Base-by-base conservation (phyloP, 2,888 invertebrate genomes). In the Chrysodeixis includens region DNA sequence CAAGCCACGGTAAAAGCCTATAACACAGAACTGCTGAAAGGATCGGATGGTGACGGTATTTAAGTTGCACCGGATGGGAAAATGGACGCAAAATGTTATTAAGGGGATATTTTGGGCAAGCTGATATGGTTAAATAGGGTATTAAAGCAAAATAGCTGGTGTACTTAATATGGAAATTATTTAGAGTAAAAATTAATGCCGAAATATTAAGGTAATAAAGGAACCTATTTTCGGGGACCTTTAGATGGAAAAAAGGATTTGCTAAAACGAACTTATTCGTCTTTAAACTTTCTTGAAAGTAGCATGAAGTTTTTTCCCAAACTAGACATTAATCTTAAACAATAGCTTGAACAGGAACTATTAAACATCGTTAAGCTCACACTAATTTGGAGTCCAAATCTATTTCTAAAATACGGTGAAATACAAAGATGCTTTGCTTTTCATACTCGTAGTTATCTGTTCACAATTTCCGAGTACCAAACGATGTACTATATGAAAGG, bases 401-500 rank as follows among this genome's bases (percentile, higher is more conserved):
- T 9, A 9, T 12, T 10, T 0, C 12, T 35, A 35, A 1, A 10
- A 35, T 10, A 35, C 12, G 12, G 35, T 2, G 35, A 71, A 44
- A 54, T 30, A 52, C 55, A 59, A 65, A 74, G 63, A 64, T 54
- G 65, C 66, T 56, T 68, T 54, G 64, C 77, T 74, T 66, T 67
- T 30, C 52, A 35, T 56, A n/a, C n/a, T n/a, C n/a, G n/a, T n/a
- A 49, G 52, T 30, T 64, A 65, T 67, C 59, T 57, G 55, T 40
- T 14, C 26, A 62, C 67, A 62, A 62, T 60, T 55, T 9, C 52
- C 53, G 55, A 32, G 63, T 18, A 69, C 62, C 55, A 35, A 72
- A 63, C 64, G 66, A 68, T 70, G 62, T 68, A 56, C 54, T 67
- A 56, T 56, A 78, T 75, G 69, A 72, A 68, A 66, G 60, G 56